phyloP scores from a whole-genome alignment of 2,113 vertebrate genomes.

The Callorhinus ursinus region DNA sequence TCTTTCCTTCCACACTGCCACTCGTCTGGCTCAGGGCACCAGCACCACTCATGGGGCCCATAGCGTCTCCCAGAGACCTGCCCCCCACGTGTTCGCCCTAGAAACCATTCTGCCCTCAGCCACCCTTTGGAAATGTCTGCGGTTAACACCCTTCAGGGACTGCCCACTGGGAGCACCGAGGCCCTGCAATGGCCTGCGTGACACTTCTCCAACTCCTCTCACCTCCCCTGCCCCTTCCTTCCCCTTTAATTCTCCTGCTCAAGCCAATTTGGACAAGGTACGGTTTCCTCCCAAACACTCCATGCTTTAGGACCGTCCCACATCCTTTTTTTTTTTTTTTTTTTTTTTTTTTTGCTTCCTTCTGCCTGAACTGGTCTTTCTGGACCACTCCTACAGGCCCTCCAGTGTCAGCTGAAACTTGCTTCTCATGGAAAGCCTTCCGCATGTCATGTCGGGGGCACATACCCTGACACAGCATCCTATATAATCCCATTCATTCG shows the following conservation, averaged over 20 bases:
- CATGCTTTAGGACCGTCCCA: background rate
- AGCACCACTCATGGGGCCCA: rapidly evolving
- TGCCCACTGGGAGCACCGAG: background rate
- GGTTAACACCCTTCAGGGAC: background rate
- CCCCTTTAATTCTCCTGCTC: background rate
- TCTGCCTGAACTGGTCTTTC: background rate
- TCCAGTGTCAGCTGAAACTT: background rate
- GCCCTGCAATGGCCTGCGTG: background rate
- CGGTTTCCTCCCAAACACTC: background rate
- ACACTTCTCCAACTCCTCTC: background rate
- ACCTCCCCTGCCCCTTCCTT: background rate
- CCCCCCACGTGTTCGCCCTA: background rate
- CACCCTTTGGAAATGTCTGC: background rate
- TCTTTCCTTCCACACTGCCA: background rate
- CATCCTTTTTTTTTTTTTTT: background rate
- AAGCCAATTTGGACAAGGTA: background rate
- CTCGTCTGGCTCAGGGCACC: background rate
- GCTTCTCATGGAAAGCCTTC: background rate
- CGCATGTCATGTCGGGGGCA: background rate
- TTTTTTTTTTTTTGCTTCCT: background rate
- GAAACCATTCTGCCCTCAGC: background rate
- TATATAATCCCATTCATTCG: background rate
- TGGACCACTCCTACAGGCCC: background rate
- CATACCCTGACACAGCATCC: background rate
- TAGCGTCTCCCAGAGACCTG: background rate